Conservation (phyloP, 2,888 invertebrate species). For the Leptarthrus brevirostris region DNA sequence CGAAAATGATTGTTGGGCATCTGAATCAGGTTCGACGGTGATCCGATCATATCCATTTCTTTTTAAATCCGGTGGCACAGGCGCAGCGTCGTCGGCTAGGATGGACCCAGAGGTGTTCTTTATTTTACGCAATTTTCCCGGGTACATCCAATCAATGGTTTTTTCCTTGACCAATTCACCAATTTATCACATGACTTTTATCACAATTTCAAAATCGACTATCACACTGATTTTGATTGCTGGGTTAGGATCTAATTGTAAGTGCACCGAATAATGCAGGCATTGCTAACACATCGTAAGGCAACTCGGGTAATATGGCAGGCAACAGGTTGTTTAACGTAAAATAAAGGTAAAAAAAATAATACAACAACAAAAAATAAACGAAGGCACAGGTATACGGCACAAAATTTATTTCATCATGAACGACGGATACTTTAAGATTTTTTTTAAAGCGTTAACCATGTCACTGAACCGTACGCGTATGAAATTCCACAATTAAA, state of each 20-base stretch:
- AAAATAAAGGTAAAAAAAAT: neutral
- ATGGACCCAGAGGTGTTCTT: neutral
- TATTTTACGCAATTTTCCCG: neutral
- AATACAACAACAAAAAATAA: neutral
- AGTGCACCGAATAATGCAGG: neutral
- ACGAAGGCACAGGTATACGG: constrained; percentile 29
- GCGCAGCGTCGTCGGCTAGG: neutral
- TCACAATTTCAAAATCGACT: constrained; percentile 6
- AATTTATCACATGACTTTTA: constrained; percentile 24
- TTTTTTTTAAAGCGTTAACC: constrained; percentile 22
- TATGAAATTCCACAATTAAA: constrained; percentile 44
- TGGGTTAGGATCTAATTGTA: neutral
- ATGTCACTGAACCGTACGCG: constrained; percentile 43
- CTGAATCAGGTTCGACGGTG: constrained; percentile 38
- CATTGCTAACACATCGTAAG: constrained; percentile 4
- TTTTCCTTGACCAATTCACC: no score
- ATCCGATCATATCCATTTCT: constrained; percentile 41
- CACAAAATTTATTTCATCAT: constrained; percentile 15
- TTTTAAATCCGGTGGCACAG: no score
- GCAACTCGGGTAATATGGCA: constrained; percentile 27
- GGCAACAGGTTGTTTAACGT: constrained; percentile 26
- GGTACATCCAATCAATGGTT: no score
- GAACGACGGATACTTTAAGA: neutral
- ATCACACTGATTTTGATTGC: neutral
- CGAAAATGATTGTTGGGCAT: constrained; percentile 46